Conservation (phyloP, 2,888 invertebrate species). For the Melanostoma mellinum region DNA sequence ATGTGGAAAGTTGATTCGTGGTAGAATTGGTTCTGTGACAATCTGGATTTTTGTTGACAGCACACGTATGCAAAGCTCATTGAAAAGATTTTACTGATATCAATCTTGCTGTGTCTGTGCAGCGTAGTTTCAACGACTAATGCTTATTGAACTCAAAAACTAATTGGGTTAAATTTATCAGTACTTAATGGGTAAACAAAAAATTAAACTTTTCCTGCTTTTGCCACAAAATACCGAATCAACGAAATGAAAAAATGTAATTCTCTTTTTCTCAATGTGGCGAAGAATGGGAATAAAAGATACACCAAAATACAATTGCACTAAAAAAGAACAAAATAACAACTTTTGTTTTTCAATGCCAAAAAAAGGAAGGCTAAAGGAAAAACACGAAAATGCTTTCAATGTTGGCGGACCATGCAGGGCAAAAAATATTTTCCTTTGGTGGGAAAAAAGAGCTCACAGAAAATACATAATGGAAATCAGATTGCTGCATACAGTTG, state of each 20-base stretch:
- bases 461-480: too few species aligned
- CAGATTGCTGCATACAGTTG: too few species aligned
- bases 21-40: too few species aligned
- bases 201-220: neutral
- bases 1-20: too few species aligned
- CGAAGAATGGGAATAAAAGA: neutral
- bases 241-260: neutral
- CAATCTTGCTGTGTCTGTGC: too few species aligned
- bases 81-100: too few species aligned
- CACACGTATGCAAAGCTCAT: too few species aligned
- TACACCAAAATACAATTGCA: slow-evolving; percentile 6
- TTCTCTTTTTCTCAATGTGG: neutral
- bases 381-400: slow-evolving; percentile 32
- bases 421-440: neutral
- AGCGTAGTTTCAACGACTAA: too few species aligned
- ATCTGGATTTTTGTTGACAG: too few species aligned
- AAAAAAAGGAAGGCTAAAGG: neutral
- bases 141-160: too few species aligned
- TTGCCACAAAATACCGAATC: neutral
- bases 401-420: slow-evolving; percentile 19
- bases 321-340: slow-evolving; percentile 18
- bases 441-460: too few species aligned
- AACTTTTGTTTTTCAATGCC: slow-evolving; percentile 14
- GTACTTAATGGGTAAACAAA: neutral
- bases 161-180: neutral